Base-by-base conservation (phyloP, 2,888 invertebrate genomes). In the Conops quadrifasciatus region DNA sequence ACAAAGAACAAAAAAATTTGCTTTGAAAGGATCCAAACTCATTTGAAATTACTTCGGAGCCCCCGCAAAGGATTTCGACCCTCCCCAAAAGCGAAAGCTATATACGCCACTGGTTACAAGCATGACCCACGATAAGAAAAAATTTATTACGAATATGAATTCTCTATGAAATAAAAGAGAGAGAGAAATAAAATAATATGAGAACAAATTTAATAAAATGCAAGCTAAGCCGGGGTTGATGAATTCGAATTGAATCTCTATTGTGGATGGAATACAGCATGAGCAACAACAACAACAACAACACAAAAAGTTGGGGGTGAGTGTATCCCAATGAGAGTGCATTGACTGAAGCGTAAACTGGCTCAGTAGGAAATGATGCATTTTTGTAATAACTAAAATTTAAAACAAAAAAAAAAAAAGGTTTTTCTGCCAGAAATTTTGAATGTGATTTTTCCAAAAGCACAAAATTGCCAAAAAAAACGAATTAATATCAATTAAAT, bases 81-180 rank as follows among this genome's bases (percentile, higher is more conserved):
- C n/a, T n/a, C n/a, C n/a, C n/a, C n/a, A n/a, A n/a, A n/a, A n/a
- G n/a, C n/a, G n/a, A n/a, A n/a, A n/a, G n/a, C n/a, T n/a, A n/a
- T n/a, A n/a, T n/a, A n/a, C n/a, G n/a, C n/a, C n/a, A n/a, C 4
- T 9, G n/a, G 49, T 21, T 28, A 58, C 16, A 24, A 53, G 59
- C 72, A 72, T 68, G 70, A 73, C 67, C 70, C 64, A 70, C 67
- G 67, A 70, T 71, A 73, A 71, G 67, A 71, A 67, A 16, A 62
- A 66, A 43, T 60, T 65, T 65, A 69, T 69, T 72, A 64, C 9
- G 36, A 36, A 36, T 36, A 36, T 36, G 4, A 36, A 68, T 59
- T 24, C 51, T 26, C 58, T 7, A 58, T 24, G 26, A 3, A 58
- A 15, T 28, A 16, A 28, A 28, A 26, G 24, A 24, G 49, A 19